A percentile compares a stretch with the other conserved stretches of the same genome.
phyloP scores from a whole-genome alignment of 2,113 vertebrate species.

The Gallinago undulata region DNA sequence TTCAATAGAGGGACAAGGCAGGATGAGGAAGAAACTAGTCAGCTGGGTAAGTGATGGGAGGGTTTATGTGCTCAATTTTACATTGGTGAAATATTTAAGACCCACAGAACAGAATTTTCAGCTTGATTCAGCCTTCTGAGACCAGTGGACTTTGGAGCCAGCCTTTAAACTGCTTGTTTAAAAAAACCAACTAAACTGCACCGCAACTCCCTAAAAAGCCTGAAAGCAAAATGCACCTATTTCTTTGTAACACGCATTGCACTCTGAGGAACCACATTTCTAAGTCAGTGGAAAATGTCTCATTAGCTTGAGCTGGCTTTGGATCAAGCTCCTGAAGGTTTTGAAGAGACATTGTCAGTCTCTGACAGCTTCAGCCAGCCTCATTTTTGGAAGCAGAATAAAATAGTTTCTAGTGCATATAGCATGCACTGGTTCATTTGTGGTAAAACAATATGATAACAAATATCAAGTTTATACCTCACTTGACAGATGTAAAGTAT shows the following conservation, averaged over 20 bases:
- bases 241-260: background rate
- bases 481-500: background rate
- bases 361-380: background rate
- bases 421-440: background rate
- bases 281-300: background rate
- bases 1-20: background rate
- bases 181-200: background rate
- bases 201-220: background rate
- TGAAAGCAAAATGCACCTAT: background rate
- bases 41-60: background rate
- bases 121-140: background rate
- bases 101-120: background rate
- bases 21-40: background rate
- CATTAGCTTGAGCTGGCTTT: background rate
- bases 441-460: background rate
- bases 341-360: background rate
- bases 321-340: background rate
- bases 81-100: background rate
- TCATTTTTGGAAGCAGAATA: background rate
- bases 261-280: background rate
- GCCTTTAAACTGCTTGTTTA: background rate
- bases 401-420: background rate
- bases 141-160: background rate
- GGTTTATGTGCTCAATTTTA: background rate
- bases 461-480: background rate